Conservation (phyloP, 2,888 invertebrate genomes). For the Erebia aethiops region DNA sequence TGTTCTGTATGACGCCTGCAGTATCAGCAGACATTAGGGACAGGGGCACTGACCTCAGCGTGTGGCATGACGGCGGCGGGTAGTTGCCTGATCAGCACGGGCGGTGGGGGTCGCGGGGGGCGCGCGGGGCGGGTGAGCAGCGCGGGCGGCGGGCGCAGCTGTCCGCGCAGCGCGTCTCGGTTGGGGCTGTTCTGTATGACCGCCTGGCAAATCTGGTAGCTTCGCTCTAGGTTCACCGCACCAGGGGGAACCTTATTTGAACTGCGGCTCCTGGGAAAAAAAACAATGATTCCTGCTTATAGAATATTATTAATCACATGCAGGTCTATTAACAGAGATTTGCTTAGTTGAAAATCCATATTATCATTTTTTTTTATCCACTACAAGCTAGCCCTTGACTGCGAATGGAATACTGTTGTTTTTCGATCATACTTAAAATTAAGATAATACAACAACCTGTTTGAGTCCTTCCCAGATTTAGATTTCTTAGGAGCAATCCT, state of each 20-base stretch:
- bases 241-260: slow-evolving; percentile 93
- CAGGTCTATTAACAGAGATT: neutral
- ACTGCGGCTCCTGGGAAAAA: slow-evolving; percentile 72
- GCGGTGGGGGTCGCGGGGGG: slow-evolving; percentile 59
- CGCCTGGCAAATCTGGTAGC: slow-evolving; percentile 96
- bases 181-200: slow-evolving; percentile 97
- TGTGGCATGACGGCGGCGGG: slow-evolving; percentile 84
- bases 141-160: slow-evolving; percentile 93
- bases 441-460: slow-evolving; percentile 53
- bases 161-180: slow-evolving; percentile 92
- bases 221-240: slow-evolving; percentile 95
- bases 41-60: slow-evolving; percentile 56
- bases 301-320: neutral
- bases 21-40: too few species aligned
- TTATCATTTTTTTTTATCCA: too few species aligned
- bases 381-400: too few species aligned
- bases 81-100: slow-evolving; percentile 83
- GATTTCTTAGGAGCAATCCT: slow-evolving; percentile 65
- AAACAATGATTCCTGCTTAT: neutral
- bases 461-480: slow-evolving; percentile 71
- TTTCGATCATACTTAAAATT: neutral
- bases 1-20: slow-evolving; percentile 95
- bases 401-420: neutral
- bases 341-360: neutral
- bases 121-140: slow-evolving; percentile 82